Percentiles rank a stretch among this genome's conserved stretches.
phyloP scores from a whole-genome alignment of 2,113 vertebrate genomes.

The Hippocampus comes region DNA sequence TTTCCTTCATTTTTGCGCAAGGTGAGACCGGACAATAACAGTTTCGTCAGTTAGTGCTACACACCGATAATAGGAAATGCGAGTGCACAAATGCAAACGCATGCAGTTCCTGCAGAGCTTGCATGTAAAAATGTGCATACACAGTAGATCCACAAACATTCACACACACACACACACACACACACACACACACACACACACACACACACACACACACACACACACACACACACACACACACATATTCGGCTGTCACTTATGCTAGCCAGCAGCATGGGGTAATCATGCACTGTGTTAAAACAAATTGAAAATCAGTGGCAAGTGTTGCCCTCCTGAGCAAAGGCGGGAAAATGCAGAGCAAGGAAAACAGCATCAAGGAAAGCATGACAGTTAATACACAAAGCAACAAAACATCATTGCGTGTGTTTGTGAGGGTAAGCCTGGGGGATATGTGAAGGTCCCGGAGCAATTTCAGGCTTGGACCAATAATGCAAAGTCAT shows the following conservation, averaged over 20 bases:
- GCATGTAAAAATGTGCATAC: conserved; percentile 21
- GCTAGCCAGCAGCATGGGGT: conserved; percentile 40
- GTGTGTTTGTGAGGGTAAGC: conserved; percentile 25
- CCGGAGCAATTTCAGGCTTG: conserved; percentile 54
- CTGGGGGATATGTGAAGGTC: conserved; percentile 39
- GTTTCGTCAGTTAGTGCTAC: conserved; percentile 34
- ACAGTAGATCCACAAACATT: conserved; percentile 9
- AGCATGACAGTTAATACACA: conserved; percentile 46
- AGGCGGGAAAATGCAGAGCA: conserved; percentile 46
- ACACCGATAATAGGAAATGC: conserved; percentile 34
- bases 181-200: too few relatives aligned
- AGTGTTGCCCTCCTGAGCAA: conserved; percentile 54
- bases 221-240: conserved; percentile 1
- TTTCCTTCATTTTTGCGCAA: conserved; percentile 52
- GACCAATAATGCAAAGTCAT: conserved; percentile 28
- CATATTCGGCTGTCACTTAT: conserved; percentile 35
- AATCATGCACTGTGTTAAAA: conserved; percentile 61
- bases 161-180: conserved; percentile 1
- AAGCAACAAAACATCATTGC: conserved; percentile 29
- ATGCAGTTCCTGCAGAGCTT: conserved; percentile 3
- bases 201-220: too few relatives aligned
- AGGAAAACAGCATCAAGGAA: conserved; percentile 39
- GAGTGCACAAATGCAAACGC: conserved; percentile 5
- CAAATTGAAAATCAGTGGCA: conserved; percentile 70
- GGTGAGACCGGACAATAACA: conserved; percentile 43